These are phyloP conservation scores for Ptychoptera contaminata DNA, from an alignment of 2,888 invertebrate genomes.

Conservation along the genomic window DNA sequence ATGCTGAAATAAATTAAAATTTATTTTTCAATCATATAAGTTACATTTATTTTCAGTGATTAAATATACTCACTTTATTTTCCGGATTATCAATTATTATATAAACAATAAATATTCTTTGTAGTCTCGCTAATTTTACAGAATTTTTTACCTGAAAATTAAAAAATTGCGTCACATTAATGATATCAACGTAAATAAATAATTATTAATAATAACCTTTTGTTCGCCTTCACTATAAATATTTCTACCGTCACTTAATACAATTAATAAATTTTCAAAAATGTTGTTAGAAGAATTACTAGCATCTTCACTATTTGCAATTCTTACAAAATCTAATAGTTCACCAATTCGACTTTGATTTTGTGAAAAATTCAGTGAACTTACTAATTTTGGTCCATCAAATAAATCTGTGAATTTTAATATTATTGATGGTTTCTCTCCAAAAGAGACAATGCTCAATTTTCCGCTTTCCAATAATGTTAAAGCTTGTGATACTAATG, in stretches of 20 bases:
- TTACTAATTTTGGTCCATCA: conserved; percentile 67
- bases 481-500: conserved; percentile 77
- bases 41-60: neutral
- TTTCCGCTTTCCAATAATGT: conserved; percentile 89
- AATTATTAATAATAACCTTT: conserved; percentile 32
- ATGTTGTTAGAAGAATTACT: conserved; percentile 28
- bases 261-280: conserved; percentile 52
- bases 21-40: conserved; percentile 1
- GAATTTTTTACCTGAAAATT: conserved; percentile 45
- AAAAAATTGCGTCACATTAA: neutral
- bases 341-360: conserved; percentile 76
- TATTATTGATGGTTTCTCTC: conserved; percentile 70
- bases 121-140: conserved; percentile 62
- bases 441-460: conserved; percentile 78
- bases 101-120: conserved; percentile 85
- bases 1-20: conserved; percentile 39
- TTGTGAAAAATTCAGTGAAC: conserved; percentile 75
- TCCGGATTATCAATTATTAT: conserved; percentile 89
- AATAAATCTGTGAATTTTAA: conserved; percentile 71
- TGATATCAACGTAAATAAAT: too few relatives aligned
- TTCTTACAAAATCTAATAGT: conserved; percentile 62
- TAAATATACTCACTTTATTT: conserved; percentile 49
- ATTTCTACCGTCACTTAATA: conserved; percentile 91
- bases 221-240: conserved; percentile 77
- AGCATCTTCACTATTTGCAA: conserved; percentile 38